Evolutionary conservation across 2,888 invertebrate genomes (phyloP), one percentile per base, ranked within the genome.

Genomic region (Julus scanicus): DNA sequence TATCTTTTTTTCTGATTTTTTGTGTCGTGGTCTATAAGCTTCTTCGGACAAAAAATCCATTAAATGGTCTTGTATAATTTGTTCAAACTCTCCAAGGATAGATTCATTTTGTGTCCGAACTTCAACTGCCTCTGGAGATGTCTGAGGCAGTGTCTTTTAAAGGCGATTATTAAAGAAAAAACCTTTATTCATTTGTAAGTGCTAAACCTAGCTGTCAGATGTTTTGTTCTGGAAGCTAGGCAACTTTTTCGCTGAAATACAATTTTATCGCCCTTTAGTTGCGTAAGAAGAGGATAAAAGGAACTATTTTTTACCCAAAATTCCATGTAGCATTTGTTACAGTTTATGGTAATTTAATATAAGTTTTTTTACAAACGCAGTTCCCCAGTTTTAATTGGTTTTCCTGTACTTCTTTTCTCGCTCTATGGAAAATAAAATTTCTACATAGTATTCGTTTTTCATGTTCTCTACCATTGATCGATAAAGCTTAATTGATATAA

Each of bases 51-150:
- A 71, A 49, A 49, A 71, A 71, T 20, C 57, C 71, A 71, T 71
- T 71, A 71, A 71, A 71, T 71, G 71, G 71, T 29, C 71, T 29
- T 20, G 71, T 71, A 29, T 71, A 71, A 71, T 71, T 71, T 71
- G 71, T 71, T 71, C 71, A 71, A 71, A 71, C 29, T 71, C 71
- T 71, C 71, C 71, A 11, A 71, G 71, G 71, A 71, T 71, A 13
- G 71, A 2, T 71, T 71, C 11, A 71, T 71, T 71, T n/a, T 29
- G 71, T 20, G 71, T n/a, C 71, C 71, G n/a, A 71, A 71, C 9
- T 71, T 20, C 71, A 29, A 71, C 29, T 29, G n/a, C n/a, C 71
- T 29, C 71, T 29, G 13, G 71, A 29, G 71, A 71, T 71, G 71
- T n/a, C 29, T 9, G 29, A 71, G 29, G 20, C 20, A 71, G 11